phyloP scores from a whole-genome alignment of 2,113 vertebrate species.

The Nothocercus nigrocapillus region DNA sequence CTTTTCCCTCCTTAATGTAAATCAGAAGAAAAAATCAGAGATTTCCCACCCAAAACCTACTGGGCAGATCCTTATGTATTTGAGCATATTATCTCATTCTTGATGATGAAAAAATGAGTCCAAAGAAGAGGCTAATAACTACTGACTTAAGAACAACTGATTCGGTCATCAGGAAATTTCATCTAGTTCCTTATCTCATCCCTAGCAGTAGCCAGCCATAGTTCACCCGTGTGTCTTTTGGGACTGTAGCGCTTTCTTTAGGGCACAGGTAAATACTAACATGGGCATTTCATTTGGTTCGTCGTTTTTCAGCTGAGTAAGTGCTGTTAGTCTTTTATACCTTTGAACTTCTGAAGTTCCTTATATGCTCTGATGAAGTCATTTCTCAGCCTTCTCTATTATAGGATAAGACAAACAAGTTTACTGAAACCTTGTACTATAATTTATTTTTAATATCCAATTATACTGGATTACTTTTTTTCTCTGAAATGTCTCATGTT shows the following conservation, averaged over 20 bases:
- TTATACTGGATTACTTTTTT: not conserved
- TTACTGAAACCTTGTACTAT: not conserved
- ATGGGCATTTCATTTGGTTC: not conserved
- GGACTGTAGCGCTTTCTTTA: not conserved
- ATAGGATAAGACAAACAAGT: not conserved
- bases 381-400: not conserved
- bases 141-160: not conserved
- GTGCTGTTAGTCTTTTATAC: not conserved
- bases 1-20: not conserved
- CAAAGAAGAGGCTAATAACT: not conserved
- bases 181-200: not conserved
- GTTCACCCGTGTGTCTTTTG: not conserved
- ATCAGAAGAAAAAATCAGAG: not conserved
- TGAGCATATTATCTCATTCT: not conserved
- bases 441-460: not conserved
- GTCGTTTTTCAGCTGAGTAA: not conserved
- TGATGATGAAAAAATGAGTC: not conserved
- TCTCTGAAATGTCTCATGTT: not conserved
- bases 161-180: not conserved
- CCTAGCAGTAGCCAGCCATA: not conserved
- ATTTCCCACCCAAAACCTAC: not conserved
- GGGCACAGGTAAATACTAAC: too few species aligned
- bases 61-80: not conserved
- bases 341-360: not conserved
- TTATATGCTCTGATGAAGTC: not conserved